Base-by-base conservation (phyloP, 2,888 invertebrate genomes). In the Drosophila nigricruria region DNA sequence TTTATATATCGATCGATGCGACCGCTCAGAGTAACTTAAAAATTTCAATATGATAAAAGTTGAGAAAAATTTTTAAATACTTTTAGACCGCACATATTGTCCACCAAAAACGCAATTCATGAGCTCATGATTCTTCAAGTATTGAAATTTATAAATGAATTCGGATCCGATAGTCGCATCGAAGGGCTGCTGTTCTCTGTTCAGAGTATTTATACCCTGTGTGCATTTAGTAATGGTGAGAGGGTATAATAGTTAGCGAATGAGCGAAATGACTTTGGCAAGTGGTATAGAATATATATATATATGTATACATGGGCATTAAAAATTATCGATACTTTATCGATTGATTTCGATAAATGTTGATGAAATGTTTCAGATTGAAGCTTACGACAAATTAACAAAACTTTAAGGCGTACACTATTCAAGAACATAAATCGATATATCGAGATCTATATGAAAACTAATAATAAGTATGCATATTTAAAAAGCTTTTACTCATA, bases 101-200 rank as follows among this genome's bases (percentile, higher is more conserved):
- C 25, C 53, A 70, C 66, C 64, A 68, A 61, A 76, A 64, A 60
- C 18, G 45, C 40, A 45, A 23, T 16, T 52, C 32, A 20, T 18
- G 38, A 43, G 10, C 62, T 16, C 58, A 64, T 57, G 61, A 71
- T 61, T 43, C 64, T 62, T 66, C 62, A 65, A 64, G 60, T 64
- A 81, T 80, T 67, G 81, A 71, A 81, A 76, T 63, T 80, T 65
- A 47, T 38, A 56, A 70, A 61, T 65, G 56, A 20, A 49, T 53
- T 61, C 32, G 20, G 49, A 45, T 58, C 50, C 65, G 50, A 65
- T 50, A 61, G 79, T 69, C 52, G 53, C 42, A 59, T 76, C 54
- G 27, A 43, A 66, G 14, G 1, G 20, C 60, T 45, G 50, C 42
- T 68, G 42, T 56, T 73, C 43, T 58, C 57, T 53, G 40, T 56